Evolutionary conservation across 2,113 vertebrate species (phyloP), one percentile per base, ranked within the genome.

Genomic region (Sinocyclocheilus anophthalmus): DNA sequence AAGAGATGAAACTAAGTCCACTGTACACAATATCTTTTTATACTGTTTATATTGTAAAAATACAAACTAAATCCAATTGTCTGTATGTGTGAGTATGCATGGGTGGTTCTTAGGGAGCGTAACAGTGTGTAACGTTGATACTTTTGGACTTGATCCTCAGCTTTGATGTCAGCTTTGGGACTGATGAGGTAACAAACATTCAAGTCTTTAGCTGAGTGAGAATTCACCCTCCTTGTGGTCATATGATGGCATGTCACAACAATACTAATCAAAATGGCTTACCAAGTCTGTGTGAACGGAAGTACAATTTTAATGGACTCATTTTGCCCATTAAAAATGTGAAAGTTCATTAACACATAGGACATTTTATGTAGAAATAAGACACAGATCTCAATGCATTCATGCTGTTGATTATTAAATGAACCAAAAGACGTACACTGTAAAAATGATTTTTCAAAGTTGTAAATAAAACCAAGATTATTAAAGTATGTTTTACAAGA

Each of bases 121-220:
- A 45, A 57, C 37, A 30, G 26, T 72, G 18, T 79, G 18, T 37
- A 82, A 63, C 9, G 7, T 7, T 79, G 55, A 70, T 61, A 76
- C 81, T 81, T 86, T 22, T 14, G 75, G 76, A 82, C 83, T 86
- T 85, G 83, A 84, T 86, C 87, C 76, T 53, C 79, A 84, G 75
- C 87, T 88, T 88, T 88, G 87, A 86, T 86, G 87, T 88, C 11
- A 55, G 76, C 67, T 81, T 81, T 73, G n/a, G 81, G 55, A 84
- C 69, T 83, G 70, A 83, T 84, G 76, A 67, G 80, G 81, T 86
- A 84, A 73, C 75, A 86, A 83, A 81, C 42, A 83, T 84, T 72
- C 78, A 88, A 42, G 65, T 63, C 59, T 83, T 48, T 67, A 48
- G 79, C 22, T 37, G 26, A 75, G 57, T 61, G 84, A 83, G 81